Percentiles rank a stretch among this genome's conserved stretches.
Conservation (phyloP, 2,797 vertebrate genomes). For the Channa striata region DNA sequence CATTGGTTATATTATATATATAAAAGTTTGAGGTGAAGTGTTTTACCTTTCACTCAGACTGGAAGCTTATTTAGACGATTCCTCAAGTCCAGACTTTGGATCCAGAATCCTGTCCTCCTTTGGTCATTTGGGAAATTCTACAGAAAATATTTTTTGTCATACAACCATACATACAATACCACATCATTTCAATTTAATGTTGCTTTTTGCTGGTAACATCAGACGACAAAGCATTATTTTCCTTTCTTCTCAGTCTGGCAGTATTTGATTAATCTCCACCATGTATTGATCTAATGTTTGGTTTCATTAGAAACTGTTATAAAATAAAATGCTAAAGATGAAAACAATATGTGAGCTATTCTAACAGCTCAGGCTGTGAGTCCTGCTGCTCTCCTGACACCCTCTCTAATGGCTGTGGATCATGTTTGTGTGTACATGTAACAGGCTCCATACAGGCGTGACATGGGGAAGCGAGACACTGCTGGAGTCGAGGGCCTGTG, state of each 20-base stretch:
- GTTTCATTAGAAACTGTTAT: not conserved
- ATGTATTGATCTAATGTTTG: not conserved
- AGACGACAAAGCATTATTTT: not conserved
- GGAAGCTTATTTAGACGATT: constrained; percentile 27
- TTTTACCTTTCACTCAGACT: constrained; percentile 51
- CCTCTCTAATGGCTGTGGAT: constrained; percentile 27
- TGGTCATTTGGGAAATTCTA: constrained; percentile 31
- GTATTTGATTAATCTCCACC: constrained; percentile 22
- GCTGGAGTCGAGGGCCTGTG: constrained; percentile 30
- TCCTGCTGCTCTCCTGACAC: not conserved
- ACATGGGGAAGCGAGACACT: constrained; percentile 27
- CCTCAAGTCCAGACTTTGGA: not conserved
- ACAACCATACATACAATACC: not conserved
- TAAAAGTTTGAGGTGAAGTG: too few species aligned
- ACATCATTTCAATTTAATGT: too few species aligned
- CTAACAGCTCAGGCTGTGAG: not conserved
- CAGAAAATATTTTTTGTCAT: constrained; percentile 9
- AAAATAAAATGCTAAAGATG: not conserved
- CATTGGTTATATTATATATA: not conserved
- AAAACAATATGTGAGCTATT: not conserved
- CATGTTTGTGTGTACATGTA: constrained; percentile 19
- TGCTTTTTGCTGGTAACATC: constrained; percentile 17
- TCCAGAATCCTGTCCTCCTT: constrained; percentile 14
- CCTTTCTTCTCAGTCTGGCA: not conserved
- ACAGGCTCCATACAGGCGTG: constrained; percentile 22